Evolutionary conservation across 2,888 invertebrate genomes (phyloP).

Genomic region (Dusona sp.): DNA sequence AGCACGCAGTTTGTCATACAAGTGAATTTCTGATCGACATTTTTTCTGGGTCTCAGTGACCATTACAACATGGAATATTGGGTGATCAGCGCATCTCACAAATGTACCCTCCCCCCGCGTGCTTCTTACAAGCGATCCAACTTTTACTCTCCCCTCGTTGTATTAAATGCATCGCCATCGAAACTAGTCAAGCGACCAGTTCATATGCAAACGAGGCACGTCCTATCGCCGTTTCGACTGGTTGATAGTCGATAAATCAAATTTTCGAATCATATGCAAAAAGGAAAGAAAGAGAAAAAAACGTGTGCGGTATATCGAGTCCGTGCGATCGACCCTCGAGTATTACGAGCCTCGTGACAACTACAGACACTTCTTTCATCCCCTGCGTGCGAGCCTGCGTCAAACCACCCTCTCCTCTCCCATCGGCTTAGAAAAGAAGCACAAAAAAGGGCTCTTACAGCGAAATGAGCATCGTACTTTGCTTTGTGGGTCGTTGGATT

Average conservation of each 20-base stretch:
- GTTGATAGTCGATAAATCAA: conserved; percentile 71
- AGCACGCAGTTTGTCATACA: background rate
- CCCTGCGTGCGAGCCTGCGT: conserved; percentile 47
- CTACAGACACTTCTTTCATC: conserved; percentile 67
- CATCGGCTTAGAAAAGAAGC: conserved; percentile 51
- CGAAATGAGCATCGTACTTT: conserved; percentile 65
- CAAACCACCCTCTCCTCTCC: conserved; percentile 56
- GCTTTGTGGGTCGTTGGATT: conserved; percentile 45
- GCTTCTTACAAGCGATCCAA: background rate
- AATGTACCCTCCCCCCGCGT: background rate
- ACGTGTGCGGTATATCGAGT: conserved; percentile 41
- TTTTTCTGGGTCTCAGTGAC: background rate
- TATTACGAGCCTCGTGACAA: conserved; percentile 62
- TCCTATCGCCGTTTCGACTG: conserved; percentile 51
- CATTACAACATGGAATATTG: background rate
- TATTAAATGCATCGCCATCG: conserved; percentile 60
- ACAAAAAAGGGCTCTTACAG: conserved; percentile 52
- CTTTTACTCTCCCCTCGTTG: conserved; percentile 22
- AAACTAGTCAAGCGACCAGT: conserved; percentile 65
- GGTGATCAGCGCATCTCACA: background rate
- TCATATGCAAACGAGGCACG: conserved; percentile 70
- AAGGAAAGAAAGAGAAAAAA: conserved; percentile 34
- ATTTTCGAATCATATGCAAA: conserved; percentile 67
- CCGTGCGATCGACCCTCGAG: conserved; percentile 60
- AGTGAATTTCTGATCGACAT: background rate